Evolutionary conservation across 2,797 vertebrate genomes (phyloP), one percentile per base, ranked within the genome.

Genomic region (Trachurus trachurus): DNA sequence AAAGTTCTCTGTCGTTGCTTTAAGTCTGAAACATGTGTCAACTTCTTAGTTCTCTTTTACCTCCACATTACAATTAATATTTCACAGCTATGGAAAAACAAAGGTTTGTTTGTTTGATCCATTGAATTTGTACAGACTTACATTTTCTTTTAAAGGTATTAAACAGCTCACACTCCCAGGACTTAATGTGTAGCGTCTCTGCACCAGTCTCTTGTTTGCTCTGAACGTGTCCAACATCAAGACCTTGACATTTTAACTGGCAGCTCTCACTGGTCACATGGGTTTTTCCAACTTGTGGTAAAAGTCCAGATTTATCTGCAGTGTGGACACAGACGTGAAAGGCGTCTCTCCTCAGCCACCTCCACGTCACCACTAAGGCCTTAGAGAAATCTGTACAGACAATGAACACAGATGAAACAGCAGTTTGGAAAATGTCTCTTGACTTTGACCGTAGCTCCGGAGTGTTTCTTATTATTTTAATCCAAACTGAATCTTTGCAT

Each of bases 171-270:
- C 31, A 22, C 49, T 40, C 31, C 19, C 53, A 42, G 11, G 16
- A 12, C 31, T 54, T 56, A 42, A 44, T 34, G 7, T 74, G 53
- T 1, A 19, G 26, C 74, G n/a, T 65, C 26, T 60, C 26, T 61
- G 19, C 45, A 1, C 9, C 6, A 7, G 26, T 53, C 40, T 57
- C 22, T 22, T 22, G n/a, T 57, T 49, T 22, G n/a, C 62, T 49
- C 52, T 74, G 17, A 73, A 31, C 11, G 12, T 61, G 17, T 61
- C 6, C 53, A 17, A 57, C 50, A 17, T 26, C 26, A 21, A 53
- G 50, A 50, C 21, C 22, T 44, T 66, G 66, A 63, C 65, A 63
- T 78, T 47, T 34, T 29, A 58, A 54, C 47, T 47, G 58, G 64
- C 17, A 37, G 50, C 45, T 73, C 31, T 22, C 53, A 16, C 16